These are phyloP conservation scores for Pseudorhombus dupliciocellatus DNA, from an alignment of 2,113 vertebrate species.

Conservation along the genomic window DNA sequence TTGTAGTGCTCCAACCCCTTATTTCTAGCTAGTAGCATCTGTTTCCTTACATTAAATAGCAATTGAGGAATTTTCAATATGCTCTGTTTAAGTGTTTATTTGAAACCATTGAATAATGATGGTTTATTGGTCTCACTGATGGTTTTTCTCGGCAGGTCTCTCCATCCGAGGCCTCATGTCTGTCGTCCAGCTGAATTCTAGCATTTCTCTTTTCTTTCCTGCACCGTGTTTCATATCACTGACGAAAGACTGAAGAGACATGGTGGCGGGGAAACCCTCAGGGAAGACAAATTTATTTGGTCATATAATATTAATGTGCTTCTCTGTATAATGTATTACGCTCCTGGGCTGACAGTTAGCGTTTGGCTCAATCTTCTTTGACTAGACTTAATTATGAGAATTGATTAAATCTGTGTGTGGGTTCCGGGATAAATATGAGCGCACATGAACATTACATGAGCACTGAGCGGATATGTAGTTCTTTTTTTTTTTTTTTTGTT, in stretches of 20 bases:
- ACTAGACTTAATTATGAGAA: slow-evolving; percentile 37
- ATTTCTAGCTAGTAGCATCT: too few relatives aligned
- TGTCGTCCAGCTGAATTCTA: slow-evolving; percentile 1
- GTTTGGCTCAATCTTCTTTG: slow-evolving; percentile 34
- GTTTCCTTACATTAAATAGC: too few relatives aligned
- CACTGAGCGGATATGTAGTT: background rate
- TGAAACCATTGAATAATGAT: background rate
- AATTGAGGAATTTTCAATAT: too few relatives aligned
- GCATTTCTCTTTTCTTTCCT: background rate
- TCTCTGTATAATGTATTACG: slow-evolving; percentile 62
- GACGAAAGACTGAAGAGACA: slow-evolving; percentile 6
- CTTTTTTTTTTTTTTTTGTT: background rate
- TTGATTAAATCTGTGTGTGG: slow-evolving; percentile 1
- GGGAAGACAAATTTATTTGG: slow-evolving; percentile 56
- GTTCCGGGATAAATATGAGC: slow-evolving; percentile 4
- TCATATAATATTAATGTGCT: slow-evolving; percentile 62
- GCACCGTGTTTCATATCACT: slow-evolving; percentile 9
- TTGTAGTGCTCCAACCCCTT: too few relatives aligned
- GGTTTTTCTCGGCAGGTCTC: background rate
- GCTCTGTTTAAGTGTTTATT: too few relatives aligned
- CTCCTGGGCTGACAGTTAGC: slow-evolving; percentile 60
- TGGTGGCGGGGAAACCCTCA: slow-evolving; percentile 37
- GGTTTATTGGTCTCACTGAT: background rate
- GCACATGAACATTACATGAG: background rate
- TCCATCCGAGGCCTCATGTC: background rate